phyloP scores from a whole-genome alignment of 2,113 vertebrate species.

The Syngnathus floridae region DNA sequence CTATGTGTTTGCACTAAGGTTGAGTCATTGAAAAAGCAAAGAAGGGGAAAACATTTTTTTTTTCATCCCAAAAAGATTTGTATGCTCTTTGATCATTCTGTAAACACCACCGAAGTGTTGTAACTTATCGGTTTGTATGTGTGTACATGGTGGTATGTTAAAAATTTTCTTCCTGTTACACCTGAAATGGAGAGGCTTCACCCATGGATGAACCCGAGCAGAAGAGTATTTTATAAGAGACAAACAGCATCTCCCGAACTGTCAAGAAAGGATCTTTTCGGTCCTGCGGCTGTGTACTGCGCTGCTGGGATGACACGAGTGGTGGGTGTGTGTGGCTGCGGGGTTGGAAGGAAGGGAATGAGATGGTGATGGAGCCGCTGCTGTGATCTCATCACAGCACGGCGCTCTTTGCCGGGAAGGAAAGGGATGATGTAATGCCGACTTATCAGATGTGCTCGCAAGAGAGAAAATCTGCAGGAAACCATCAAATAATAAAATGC shows the following conservation, averaged over 20 bases:
- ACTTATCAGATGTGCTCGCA: conserved; percentile 52
- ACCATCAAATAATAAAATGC: conserved; percentile 36
- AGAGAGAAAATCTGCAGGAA: conserved; percentile 28
- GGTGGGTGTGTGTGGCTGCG: not conserved
- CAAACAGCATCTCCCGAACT: conserved; percentile 39
- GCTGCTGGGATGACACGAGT: conserved; percentile 47
- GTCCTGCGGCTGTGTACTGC: conserved; percentile 54
- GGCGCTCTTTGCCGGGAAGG: conserved; percentile 60
- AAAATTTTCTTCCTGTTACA: conserved; percentile 28
- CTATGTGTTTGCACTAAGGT: conserved; percentile 23
- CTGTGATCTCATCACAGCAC: conserved; percentile 61
- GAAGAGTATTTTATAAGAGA: conserved; percentile 24
- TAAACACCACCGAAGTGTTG: conserved; percentile 49
- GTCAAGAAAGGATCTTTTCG: conserved; percentile 40
- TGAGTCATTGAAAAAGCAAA: conserved; percentile 31
- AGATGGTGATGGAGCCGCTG: not conserved
- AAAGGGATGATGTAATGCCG: conserved; percentile 69
- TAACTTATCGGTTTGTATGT: conserved; percentile 27
- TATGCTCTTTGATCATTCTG: conserved; percentile 53
- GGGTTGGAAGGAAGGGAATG: not conserved
- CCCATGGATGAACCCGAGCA: conserved; percentile 57
- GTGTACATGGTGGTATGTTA: conserved; percentile 10
- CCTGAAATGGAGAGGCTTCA: conserved; percentile 57
- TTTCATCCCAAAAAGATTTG: conserved; percentile 53
- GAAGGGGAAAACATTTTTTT: conserved; percentile 34